Base-by-base conservation (phyloP, 1,140 invertebrate species). In the Helicoverpa armigera region DNA sequence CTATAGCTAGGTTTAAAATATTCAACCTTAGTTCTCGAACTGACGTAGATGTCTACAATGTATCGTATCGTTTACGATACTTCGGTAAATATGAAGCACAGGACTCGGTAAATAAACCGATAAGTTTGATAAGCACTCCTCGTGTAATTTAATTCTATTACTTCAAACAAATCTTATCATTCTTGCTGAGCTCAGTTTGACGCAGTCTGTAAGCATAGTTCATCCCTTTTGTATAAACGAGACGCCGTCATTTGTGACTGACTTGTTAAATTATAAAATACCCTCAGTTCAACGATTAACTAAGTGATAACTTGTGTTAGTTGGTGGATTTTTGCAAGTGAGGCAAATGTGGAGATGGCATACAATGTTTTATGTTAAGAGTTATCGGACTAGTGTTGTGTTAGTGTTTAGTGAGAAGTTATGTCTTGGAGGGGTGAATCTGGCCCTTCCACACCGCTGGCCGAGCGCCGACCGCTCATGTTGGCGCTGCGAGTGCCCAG, bases 141-240 rank as follows among this genome's bases (percentile, higher is more conserved):
- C 75, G 82, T 88, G 83, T 89, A 88, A 88, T 88, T 90, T 88
- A 89, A 91, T 87, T 88, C 84, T 87, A 86, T 90, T 88, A 85
- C 89, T 91, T 90, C 85, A 88, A 92, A 91, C 84, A 87, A 86
- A 89, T 87, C 84, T 94, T 94, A 94, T 94, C 93, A 89, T 88
- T 87, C 58, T 75, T 77, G 72, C 74, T 63, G 67, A 80, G 75
- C 73, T 78, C 80, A 80, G 78, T 83, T 58, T 67, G 80, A 65
- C 67, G 67, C 70, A 9, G 31, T 70, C n/a, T n/a, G 50, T 60
- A 48, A 31, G n/a, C 54, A 35, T 29, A 23, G 53, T 69, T 43
- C 48, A 54, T 35, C 31, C 48, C 67, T 78, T 53, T n/a, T 16
- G 10, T 53, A 29, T 53, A 65, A 13, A n/a, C 23, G 3, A 54